A percentile compares a stretch with the other conserved stretches of the same genome.
Evolutionary conservation across 1,140 invertebrate species (phyloP).

Genomic region (Drosophila ercepeae): DNA sequence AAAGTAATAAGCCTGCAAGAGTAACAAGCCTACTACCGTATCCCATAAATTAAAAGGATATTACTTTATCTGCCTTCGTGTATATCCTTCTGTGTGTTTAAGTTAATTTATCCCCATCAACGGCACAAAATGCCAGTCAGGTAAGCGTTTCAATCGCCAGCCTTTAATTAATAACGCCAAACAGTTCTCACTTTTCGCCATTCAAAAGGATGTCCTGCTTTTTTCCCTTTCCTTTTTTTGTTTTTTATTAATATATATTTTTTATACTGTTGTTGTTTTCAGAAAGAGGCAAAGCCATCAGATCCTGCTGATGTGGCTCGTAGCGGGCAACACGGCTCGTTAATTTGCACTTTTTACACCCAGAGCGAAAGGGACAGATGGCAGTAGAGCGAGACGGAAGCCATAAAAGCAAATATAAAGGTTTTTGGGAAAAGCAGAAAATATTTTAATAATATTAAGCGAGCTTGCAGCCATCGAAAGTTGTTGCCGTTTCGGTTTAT

Average conservation of each 20-base stretch:
- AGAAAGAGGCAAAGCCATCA: slow-evolving; percentile 7
- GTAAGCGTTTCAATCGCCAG: slow-evolving; percentile 18
- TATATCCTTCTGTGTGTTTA: slow-evolving; percentile 10
- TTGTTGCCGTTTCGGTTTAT: slow-evolving; percentile 25
- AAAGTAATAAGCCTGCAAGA: too few relatives aligned
- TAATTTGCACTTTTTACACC: slow-evolving; percentile 34
- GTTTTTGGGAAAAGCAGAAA: slow-evolving; percentile 12
- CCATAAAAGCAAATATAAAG: slow-evolving; percentile 13
- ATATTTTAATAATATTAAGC: slow-evolving; percentile 58
- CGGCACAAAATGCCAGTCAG: slow-evolving; percentile 23
- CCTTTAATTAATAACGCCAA: slow-evolving; percentile 58
- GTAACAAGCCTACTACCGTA: neutral
- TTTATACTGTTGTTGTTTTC: neutral
- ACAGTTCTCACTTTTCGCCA: slow-evolving; percentile 30
- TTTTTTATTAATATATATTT: neutral
- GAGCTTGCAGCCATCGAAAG: slow-evolving; percentile 16
- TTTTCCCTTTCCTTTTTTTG: neutral
- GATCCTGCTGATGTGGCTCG: slow-evolving; percentile 7
- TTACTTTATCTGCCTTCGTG: slow-evolving; percentile 1
- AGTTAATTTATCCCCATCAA: slow-evolving; percentile 36
- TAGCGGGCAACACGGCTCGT: slow-evolving; percentile 27
- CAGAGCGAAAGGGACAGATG: neutral
- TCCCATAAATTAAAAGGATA: neutral
- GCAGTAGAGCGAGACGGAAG: neutral
- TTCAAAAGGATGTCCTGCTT: neutral